Evolutionary conservation across 1,140 invertebrate species (phyloP).

Genomic region (Cataglyphis hispanica): DNA sequence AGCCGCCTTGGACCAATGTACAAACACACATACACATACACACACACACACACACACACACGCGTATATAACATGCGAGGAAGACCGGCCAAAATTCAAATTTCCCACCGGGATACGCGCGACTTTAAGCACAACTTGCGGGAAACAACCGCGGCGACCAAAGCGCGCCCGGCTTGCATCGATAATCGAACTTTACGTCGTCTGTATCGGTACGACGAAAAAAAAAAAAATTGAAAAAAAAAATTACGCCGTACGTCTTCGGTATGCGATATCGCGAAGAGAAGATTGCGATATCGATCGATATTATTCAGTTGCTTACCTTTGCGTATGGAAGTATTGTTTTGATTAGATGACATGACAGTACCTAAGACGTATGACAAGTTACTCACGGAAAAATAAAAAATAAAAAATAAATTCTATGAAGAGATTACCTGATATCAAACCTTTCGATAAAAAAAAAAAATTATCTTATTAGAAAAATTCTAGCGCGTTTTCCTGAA

Average conservation of each 20-base stretch:
- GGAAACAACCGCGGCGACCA: conserved; percentile 66
- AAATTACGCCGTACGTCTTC: conserved; percentile 17
- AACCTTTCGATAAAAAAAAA: no score
- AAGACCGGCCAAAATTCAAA: conserved; percentile 77
- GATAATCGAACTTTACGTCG: conserved; percentile 57
- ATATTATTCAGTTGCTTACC: conserved; percentile 2
- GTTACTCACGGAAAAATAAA: background rate
- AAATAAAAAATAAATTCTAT: no score
- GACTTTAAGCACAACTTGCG: conserved; percentile 75
- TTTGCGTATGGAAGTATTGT: background rate
- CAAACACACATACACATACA: background rate
- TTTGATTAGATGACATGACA: background rate
- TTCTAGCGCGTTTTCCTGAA: no score
- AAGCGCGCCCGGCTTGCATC: conserved; percentile 20
- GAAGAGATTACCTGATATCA: background rate
- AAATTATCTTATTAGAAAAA: no score
- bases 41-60: background rate
- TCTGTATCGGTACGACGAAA: background rate
- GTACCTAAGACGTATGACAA: background rate
- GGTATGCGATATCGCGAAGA: background rate
- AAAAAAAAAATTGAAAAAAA: background rate
- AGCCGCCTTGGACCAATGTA: conserved; percentile 69
- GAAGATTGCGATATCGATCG: background rate
- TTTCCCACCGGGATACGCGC: conserved; percentile 75
- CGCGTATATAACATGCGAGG: conserved; percentile 23